Evolutionary conservation across 2,888 invertebrate species (phyloP).

Genomic region (Ganaspis brasiliensis): DNA sequence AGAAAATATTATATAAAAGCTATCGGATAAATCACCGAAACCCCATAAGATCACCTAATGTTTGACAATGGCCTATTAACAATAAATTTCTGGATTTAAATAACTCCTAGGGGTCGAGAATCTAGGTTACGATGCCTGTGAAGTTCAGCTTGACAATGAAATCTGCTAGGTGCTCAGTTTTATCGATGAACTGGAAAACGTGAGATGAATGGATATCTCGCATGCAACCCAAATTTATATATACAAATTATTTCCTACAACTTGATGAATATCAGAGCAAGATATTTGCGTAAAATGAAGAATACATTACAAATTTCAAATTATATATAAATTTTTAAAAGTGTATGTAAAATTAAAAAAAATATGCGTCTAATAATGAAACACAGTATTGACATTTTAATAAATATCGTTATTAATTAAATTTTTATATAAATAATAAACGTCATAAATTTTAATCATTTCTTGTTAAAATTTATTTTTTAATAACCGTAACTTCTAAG

Average conservation of each 20-base stretch:
- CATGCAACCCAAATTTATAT: slow-evolving; percentile 6
- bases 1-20: not conserved
- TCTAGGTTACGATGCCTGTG: slow-evolving; percentile 38
- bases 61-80: slow-evolving; percentile 37
- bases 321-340: not conserved
- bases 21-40: slow-evolving; percentile 1
- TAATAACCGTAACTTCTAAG: too few species aligned
- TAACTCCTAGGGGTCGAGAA: slow-evolving; percentile 22
- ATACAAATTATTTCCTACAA: not conserved
- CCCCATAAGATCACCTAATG: not conserved
- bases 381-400: too few species aligned
- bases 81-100: slow-evolving; percentile 24
- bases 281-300: not conserved
- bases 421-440: too few species aligned
- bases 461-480: too few species aligned
- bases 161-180: slow-evolving; percentile 36
- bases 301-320: not conserved
- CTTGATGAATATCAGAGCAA: not conserved
- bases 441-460: too few species aligned
- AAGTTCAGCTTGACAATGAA: slow-evolving; percentile 41
- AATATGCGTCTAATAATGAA: too few species aligned
- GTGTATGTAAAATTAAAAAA: too few species aligned
- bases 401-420: too few species aligned
- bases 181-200: slow-evolving; percentile 27
- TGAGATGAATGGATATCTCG: slow-evolving; percentile 26